Conservation (phyloP, 1,140 invertebrate species). For the Tetranychus urticae region DNA sequence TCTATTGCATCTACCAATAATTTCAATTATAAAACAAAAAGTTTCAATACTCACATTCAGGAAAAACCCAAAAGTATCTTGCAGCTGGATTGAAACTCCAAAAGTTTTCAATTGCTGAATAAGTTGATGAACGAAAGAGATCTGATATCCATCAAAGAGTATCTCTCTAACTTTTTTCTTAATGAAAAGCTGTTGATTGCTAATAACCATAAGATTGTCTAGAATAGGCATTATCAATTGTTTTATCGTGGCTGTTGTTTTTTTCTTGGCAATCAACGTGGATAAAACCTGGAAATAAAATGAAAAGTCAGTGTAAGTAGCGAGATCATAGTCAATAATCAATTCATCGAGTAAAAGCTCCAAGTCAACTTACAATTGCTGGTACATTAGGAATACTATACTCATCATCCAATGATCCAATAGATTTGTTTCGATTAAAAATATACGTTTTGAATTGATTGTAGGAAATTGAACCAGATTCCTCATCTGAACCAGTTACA, state of each 20-base stretch:
- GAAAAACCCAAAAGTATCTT: background rate
- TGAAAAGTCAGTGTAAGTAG: background rate
- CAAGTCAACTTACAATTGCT: slow-evolving; percentile 14
- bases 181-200: background rate
- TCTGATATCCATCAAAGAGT: background rate
- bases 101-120: background rate
- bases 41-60: background rate
- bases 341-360: no score
- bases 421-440: slow-evolving; percentile 1
- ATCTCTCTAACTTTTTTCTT: background rate
- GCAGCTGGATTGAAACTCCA: background rate
- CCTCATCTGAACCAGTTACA: slow-evolving; percentile 15
- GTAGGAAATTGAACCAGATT: slow-evolving; percentile 14
- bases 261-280: background rate
- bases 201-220: background rate
- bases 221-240: background rate
- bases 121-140: background rate
- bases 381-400: slow-evolving; percentile 22
- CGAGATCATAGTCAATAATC: background rate
- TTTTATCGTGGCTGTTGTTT: background rate
- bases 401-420: slow-evolving; percentile 18
- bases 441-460: slow-evolving; percentile 15
- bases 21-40: no score
- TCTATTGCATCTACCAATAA: no score
- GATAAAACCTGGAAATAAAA: background rate